phyloP scores from a whole-genome alignment of 2,797 vertebrate genomes.

The Chaetophractus vellerosus region DNA sequence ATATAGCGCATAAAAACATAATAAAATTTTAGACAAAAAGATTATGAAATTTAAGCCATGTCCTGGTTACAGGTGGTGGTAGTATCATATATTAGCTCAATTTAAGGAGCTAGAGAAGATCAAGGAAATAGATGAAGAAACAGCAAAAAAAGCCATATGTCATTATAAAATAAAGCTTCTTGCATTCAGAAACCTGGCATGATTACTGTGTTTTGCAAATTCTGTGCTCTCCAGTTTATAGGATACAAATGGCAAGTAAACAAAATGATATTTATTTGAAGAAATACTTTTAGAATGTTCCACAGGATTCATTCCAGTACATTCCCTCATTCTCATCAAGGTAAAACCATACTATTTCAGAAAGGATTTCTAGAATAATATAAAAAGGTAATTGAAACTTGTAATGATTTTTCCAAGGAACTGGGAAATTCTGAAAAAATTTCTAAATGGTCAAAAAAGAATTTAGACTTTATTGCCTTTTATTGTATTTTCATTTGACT shows the following conservation, averaged over 20 bases:
- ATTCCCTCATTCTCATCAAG: background rate
- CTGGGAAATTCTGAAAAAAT: constrained; percentile 8
- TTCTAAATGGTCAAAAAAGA: constrained; percentile 34
- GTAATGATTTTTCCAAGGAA: background rate
- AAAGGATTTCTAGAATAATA: background rate
- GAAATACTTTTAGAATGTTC: background rate
- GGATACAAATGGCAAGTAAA: background rate
- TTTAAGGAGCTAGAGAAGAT: background rate
- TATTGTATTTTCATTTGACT: constrained; percentile 56
- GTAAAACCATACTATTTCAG: constrained; percentile 14
- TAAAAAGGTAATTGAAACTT: background rate
- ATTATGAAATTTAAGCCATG: background rate
- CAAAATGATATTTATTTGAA: background rate
- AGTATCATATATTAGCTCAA: background rate
- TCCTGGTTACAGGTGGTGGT: background rate
- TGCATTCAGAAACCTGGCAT: background rate
- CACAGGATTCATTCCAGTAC: background rate
- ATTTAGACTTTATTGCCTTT: background rate
- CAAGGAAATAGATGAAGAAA: background rate
- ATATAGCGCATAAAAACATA: background rate
- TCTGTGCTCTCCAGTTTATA: background rate
- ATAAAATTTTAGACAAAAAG: constrained; percentile 23
- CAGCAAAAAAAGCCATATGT: background rate
- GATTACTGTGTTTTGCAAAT: background rate
- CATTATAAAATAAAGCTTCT: background rate